Conservation (phyloP, 2,113 vertebrate species). For the Rutilus rutilus region DNA sequence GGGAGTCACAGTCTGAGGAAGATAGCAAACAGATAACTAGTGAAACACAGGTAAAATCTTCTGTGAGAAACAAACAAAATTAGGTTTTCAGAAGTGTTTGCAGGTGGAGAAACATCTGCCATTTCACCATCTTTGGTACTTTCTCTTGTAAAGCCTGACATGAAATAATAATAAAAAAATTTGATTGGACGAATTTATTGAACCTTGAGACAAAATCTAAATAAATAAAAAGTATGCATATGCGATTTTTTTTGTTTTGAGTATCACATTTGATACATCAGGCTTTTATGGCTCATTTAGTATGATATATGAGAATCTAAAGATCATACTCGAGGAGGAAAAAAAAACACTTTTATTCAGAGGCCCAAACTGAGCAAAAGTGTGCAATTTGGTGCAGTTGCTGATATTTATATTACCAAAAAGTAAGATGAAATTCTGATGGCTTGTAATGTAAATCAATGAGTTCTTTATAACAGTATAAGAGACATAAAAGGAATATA, state of each 20-base stretch:
- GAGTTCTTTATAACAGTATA: not conserved
- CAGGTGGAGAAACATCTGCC: not conserved
- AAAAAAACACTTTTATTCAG: too few species aligned
- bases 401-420: not conserved
- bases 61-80: not conserved
- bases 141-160: not conserved
- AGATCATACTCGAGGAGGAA: too few species aligned
- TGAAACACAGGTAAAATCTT: not conserved
- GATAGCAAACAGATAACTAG: not conserved
- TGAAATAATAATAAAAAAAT: not conserved
- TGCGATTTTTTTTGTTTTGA: too few species aligned
- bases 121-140: not conserved
- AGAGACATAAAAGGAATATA: not conserved
- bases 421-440: not conserved
- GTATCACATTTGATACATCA: too few species aligned
- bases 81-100: not conserved
- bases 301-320: too few species aligned
- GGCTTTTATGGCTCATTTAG: too few species aligned
- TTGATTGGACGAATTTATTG: not conserved
- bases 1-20: constrained; percentile 90
- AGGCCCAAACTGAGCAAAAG: too few species aligned
- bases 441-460: not conserved
- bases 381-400: not conserved
- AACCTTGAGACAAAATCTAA: too few species aligned
- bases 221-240: too few species aligned